Conservation (phyloP, 2,888 invertebrate species). For the Busseola fusca region DNA sequence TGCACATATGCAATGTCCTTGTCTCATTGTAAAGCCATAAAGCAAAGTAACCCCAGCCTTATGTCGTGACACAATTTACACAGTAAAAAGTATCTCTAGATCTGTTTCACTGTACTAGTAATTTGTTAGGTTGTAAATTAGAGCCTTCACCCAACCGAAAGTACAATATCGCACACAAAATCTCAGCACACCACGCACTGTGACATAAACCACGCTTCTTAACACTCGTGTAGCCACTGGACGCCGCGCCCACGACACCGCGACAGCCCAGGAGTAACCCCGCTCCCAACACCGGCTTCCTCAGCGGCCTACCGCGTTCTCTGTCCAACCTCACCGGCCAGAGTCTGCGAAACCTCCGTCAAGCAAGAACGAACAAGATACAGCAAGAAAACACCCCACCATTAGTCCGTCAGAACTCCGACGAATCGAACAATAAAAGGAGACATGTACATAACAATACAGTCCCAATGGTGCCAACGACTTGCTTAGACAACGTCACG, state of each 20-base stretch:
- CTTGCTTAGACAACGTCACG: conserved; percentile 81
- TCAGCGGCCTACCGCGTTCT: conserved; percentile 83
- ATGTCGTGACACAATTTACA: conserved; percentile 12
- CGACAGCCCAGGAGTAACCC: conserved; percentile 48
- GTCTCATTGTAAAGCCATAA: neutral
- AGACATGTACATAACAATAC: conserved; percentile 77
- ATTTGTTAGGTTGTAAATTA: conserved; percentile 9
- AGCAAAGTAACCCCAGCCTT: neutral
- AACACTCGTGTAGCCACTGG: conserved; percentile 39
- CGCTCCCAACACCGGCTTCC: conserved; percentile 76
- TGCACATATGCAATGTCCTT: neutral
- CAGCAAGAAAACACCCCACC: conserved; percentile 74
- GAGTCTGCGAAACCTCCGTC: conserved; percentile 77
- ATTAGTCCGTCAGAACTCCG: conserved; percentile 76
- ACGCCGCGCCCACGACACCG: conserved; percentile 34
- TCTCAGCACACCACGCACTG: conserved; percentile 56
- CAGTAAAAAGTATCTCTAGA: conserved; percentile 5
- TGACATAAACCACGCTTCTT: conserved; percentile 45
- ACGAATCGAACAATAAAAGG: conserved; percentile 71
- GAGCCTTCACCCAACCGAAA: neutral
- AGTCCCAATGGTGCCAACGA: conserved; percentile 81
- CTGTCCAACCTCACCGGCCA: conserved; percentile 86
- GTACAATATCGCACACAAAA: conserved; percentile 21
- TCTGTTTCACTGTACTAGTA: conserved; percentile 4
- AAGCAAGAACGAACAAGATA: conserved; percentile 57